Percentiles rank a stretch among this genome's conserved stretches.
phyloP scores from a whole-genome alignment of 2,113 vertebrate species.

The Symphodus melops region DNA sequence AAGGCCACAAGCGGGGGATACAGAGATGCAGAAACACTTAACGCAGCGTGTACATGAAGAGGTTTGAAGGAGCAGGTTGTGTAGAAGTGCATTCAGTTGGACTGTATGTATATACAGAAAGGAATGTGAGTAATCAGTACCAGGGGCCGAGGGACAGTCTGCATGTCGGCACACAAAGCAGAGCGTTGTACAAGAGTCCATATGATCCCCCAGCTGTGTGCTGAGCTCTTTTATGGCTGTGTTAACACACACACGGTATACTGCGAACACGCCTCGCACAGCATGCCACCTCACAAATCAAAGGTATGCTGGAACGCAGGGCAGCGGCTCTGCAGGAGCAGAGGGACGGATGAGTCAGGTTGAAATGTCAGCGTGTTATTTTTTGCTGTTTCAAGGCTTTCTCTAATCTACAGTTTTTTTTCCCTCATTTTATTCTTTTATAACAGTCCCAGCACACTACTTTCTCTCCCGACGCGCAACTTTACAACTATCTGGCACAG shows the following conservation, averaged over 20 bases:
- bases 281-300: conserved; percentile 68
- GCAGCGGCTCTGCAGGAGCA: conserved; percentile 45
- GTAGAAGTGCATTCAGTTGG: conserved; percentile 19
- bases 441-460: not conserved
- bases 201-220: conserved; percentile 39
- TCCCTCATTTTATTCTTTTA: not conserved
- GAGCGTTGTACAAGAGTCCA: conserved; percentile 59
- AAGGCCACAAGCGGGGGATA: too few species aligned
- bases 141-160: conserved; percentile 39
- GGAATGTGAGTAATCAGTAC: conserved; percentile 29
- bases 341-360: not conserved
- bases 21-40: not conserved
- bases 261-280: conserved; percentile 57
- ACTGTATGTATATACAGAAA: too few species aligned
- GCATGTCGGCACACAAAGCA: conserved; percentile 57
- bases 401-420: conserved; percentile 1
- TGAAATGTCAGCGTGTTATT: not conserved
- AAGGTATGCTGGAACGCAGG: conserved; percentile 49
- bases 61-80: conserved; percentile 1
- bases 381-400: conserved; percentile 7
- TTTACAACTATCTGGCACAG: conserved; percentile 58
- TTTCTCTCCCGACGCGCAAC: conserved; percentile 27
- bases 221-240: conserved; percentile 66
- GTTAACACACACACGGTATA: conserved; percentile 63
- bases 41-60: not conserved